Evolutionary conservation across 1,140 invertebrate genomes (phyloP).

Genomic region (Rhynchophorus ferrugineus): DNA sequence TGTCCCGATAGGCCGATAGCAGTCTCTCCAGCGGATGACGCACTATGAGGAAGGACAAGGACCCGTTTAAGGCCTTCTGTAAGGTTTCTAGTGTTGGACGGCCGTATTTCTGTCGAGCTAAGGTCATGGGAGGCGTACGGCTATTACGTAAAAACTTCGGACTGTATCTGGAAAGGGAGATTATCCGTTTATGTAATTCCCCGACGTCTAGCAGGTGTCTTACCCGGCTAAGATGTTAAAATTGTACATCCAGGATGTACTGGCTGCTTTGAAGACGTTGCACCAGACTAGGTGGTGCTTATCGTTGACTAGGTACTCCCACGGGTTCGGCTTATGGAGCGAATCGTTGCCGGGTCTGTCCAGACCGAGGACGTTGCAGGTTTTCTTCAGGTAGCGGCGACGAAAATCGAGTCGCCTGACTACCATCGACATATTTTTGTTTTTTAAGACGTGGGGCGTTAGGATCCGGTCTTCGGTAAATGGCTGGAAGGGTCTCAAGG

Average conservation of each 20-base stretch:
- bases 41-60: slow-evolving; percentile 76
- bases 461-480: slow-evolving; percentile 8
- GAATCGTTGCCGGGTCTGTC: slow-evolving; percentile 51
- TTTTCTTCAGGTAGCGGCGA: slow-evolving; percentile 29
- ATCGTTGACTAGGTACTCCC: slow-evolving; percentile 75
- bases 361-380: slow-evolving; percentile 33
- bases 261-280: slow-evolving; percentile 80
- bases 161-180: slow-evolving; percentile 48
- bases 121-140: slow-evolving; percentile 64
- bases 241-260: slow-evolving; percentile 85
- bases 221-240: slow-evolving; percentile 75
- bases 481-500: not conserved
- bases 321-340: slow-evolving; percentile 64
- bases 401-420: slow-evolving; percentile 31
- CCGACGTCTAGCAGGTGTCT: too few species aligned
- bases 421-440: slow-evolving; percentile 28
- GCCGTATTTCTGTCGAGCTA: slow-evolving; percentile 71
- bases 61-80: slow-evolving; percentile 49
- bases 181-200: too few species aligned
- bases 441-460: not conserved
- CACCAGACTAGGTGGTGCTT: slow-evolving; percentile 77
- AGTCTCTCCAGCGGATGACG: slow-evolving; percentile 84
- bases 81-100: slow-evolving; percentile 61
- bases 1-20: slow-evolving; percentile 83
- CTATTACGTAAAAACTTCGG: slow-evolving; percentile 67